A percentile compares a stretch with the other conserved stretches of the same genome.
Evolutionary conservation across 2,888 invertebrate genomes (phyloP).

Genomic region (Andrena minutula): DNA sequence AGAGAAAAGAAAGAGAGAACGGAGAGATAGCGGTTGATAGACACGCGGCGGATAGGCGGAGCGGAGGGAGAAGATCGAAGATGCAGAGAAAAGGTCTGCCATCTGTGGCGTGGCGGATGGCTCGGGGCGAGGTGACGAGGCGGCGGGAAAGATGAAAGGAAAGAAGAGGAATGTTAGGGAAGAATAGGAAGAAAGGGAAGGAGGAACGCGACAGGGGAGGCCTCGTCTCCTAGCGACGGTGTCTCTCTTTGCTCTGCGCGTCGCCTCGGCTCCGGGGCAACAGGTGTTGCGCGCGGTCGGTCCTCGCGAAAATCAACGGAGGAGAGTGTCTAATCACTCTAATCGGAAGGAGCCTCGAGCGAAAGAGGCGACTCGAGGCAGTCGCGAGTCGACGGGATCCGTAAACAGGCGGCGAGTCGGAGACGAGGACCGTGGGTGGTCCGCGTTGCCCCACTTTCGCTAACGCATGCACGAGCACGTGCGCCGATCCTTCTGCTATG

Average conservation of each 20-base stretch:
- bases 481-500: conserved; percentile 60
- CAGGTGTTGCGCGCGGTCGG: not conserved
- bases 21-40: not conserved
- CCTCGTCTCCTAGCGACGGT: not conserved
- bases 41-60: not conserved
- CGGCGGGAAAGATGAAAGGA: conserved; percentile 6
- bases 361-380: conserved; percentile 17
- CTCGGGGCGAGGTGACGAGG: conserved; percentile 9
- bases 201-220: conserved; percentile 7
- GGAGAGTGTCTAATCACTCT: not conserved
- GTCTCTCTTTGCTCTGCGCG: not conserved
- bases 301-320: not conserved
- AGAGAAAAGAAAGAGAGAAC: not conserved
- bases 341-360: not conserved
- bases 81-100: conserved; percentile 24
- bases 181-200: conserved; percentile 8
- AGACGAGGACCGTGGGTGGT: conserved; percentile 68
- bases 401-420: conserved; percentile 52
- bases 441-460: conserved; percentile 74
- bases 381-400: conserved; percentile 18
- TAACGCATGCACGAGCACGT: conserved; percentile 77
- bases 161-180: conserved; percentile 6
- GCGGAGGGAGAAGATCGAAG: conserved; percentile 13
- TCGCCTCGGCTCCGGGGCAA: not conserved
- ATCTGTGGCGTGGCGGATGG: not conserved